These are phyloP conservation scores for Sinocyclocheilus maitianheensis DNA, from an alignment of 2,113 vertebrate genomes.

Conservation along the genomic window DNA sequence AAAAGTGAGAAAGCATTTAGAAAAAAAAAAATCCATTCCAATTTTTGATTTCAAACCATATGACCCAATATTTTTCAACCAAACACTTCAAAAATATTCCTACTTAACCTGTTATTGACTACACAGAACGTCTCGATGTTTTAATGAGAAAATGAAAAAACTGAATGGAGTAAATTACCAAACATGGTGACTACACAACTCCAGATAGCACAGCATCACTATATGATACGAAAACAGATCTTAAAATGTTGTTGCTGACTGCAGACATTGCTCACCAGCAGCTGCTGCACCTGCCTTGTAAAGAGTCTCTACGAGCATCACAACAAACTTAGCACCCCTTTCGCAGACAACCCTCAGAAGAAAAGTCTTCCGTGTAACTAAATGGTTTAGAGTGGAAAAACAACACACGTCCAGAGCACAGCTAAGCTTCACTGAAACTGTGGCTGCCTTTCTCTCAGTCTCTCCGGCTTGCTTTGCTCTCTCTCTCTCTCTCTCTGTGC, in stretches of 20 bases:
- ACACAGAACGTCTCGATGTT: no score
- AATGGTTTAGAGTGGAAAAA: conserved; percentile 42
- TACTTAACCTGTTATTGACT: not conserved
- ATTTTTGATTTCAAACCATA: no score
- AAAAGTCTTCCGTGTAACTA: not conserved
- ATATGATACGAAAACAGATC: not conserved
- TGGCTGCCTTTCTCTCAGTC: conserved; percentile 62
- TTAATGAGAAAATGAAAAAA: no score
- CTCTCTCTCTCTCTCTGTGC: conserved; percentile 71
- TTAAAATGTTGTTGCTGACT: conserved; percentile 3
- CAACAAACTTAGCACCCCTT: conserved; percentile 36
- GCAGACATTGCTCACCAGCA: conserved; percentile 67
- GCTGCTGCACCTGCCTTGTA: conserved; percentile 67
- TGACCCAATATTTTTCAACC: no score
- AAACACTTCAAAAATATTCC: not conserved
- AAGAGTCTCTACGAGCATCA: conserved; percentile 66
- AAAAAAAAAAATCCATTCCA: no score
- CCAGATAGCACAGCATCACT: not conserved
- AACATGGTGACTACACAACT: not conserved
- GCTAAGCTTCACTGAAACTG: conserved; percentile 64
- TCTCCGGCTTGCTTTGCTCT: conserved; percentile 61
- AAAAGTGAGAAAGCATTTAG: not conserved
- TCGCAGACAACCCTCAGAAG: conserved; percentile 10
- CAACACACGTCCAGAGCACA: conserved; percentile 67
- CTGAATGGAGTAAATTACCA: not conserved